Conservation (phyloP, 2,797 vertebrate species). For the Mycteria americana region DNA sequence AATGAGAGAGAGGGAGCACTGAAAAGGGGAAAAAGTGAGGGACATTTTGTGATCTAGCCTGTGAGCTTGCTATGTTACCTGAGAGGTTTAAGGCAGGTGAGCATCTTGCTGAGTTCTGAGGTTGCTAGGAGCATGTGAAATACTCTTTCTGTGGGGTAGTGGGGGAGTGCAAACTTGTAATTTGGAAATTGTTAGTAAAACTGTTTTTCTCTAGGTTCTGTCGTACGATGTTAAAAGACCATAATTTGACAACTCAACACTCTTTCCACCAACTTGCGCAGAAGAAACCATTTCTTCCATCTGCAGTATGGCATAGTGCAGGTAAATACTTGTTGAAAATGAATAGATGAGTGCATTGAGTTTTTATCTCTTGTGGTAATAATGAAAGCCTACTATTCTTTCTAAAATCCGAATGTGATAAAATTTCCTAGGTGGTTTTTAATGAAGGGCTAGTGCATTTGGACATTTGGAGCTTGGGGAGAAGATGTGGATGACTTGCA, state of each 20-base stretch:
- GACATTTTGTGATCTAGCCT: background rate
- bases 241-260: background rate
- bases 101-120: background rate
- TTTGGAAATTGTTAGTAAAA: background rate
- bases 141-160: background rate
- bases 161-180: background rate
- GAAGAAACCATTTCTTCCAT: background rate
- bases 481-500: background rate
- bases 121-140: background rate
- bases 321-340: constrained; percentile 35
- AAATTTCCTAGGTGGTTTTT: background rate
- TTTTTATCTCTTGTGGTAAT: background rate
- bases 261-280: constrained; percentile 31
- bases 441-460: background rate
- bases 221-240: background rate
- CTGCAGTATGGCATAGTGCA: background rate
- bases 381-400: background rate
- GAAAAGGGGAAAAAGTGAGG: background rate
- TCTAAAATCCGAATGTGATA: background rate
- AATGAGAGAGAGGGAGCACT: background rate
- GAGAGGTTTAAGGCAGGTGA: background rate
- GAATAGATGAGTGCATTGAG: accelerated
- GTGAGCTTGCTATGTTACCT: accelerated
- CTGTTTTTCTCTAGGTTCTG: constrained; percentile 51
- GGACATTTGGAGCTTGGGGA: background rate